These are phyloP conservation scores for Ianthella basta DNA, from an alignment of 37 sponge, comb jelly and placozoan genomes.

Conservation along the genomic window DNA sequence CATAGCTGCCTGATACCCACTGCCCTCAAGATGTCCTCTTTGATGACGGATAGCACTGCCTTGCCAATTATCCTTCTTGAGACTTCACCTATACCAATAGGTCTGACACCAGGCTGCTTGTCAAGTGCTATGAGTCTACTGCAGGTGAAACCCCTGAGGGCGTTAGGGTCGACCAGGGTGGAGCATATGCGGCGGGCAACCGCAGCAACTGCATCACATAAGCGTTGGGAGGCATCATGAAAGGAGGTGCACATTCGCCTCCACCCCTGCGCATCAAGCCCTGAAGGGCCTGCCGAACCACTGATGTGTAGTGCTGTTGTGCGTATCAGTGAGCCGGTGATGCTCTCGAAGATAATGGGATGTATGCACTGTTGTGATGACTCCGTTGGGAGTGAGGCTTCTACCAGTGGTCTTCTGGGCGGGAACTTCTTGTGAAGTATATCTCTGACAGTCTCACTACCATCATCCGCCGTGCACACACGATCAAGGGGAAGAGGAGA, in stretches of 20 bases:
- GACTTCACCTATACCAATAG: too few relatives aligned
- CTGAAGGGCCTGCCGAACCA: background rate
- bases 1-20: too few relatives aligned
- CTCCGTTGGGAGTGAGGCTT: background rate
- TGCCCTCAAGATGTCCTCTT: too few relatives aligned
- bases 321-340: background rate
- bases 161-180: background rate
- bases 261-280: background rate
- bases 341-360: background rate
- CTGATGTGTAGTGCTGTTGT: background rate
- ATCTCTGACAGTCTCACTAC: too few relatives aligned
- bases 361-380: background rate
- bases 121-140: constrained; percentile 19
- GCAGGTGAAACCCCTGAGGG: background rate
- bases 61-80: too few relatives aligned
- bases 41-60: too few relatives aligned
- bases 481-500: too few relatives aligned
- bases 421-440: too few relatives aligned
- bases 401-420: too few relatives aligned
- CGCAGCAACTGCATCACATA: background rate
- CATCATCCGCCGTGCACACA: too few relatives aligned
- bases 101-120: constrained; percentile 1
- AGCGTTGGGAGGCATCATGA: background rate
- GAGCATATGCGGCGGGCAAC: background rate
- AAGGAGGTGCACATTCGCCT: background rate